These are phyloP conservation scores for Erethizon dorsatum DNA, from an alignment of 2,797 vertebrate genomes.

Conservation along the genomic window DNA sequence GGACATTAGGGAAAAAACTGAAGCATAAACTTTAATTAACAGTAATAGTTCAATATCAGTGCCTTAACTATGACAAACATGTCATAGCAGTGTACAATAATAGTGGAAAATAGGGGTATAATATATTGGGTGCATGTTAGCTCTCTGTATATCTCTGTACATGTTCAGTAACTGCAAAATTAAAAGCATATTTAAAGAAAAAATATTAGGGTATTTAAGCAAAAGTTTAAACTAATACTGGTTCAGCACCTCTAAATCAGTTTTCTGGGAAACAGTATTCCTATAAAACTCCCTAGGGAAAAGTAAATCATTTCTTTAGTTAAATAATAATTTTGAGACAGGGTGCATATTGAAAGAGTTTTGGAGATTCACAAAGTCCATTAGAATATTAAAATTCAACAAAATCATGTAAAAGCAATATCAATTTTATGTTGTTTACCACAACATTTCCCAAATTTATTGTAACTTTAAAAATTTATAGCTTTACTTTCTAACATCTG, in stretches of 20 bases:
- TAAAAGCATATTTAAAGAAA: neutral
- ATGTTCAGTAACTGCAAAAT: slow-evolving; percentile 36
- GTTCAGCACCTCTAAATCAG: slow-evolving; percentile 29
- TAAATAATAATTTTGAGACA: slow-evolving; percentile 71
- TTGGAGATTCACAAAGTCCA: slow-evolving; percentile 64
- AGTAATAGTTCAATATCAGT: neutral
- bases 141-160: neutral
- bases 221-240: neutral
- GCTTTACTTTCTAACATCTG: slow-evolving; percentile 46
- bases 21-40: neutral
- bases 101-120: neutral
- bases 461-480: slow-evolving; percentile 60
- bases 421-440: slow-evolving; percentile 63
- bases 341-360: neutral
- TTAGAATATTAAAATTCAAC: slow-evolving; percentile 65
- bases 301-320: slow-evolving; percentile 44
- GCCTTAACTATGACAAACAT: neutral
- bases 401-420: slow-evolving; percentile 35
- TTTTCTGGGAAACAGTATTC: slow-evolving; percentile 6
- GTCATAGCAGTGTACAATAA: neutral
- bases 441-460: slow-evolving; percentile 41
- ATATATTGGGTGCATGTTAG: rapidly evolving
- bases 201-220: neutral
- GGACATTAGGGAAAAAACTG: neutral
- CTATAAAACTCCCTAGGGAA: neutral